A percentile compares a stretch with the other conserved stretches of the same genome.
phyloP scores from a whole-genome alignment of 2,888 invertebrate genomes.

The Sympetrum striolatum region DNA sequence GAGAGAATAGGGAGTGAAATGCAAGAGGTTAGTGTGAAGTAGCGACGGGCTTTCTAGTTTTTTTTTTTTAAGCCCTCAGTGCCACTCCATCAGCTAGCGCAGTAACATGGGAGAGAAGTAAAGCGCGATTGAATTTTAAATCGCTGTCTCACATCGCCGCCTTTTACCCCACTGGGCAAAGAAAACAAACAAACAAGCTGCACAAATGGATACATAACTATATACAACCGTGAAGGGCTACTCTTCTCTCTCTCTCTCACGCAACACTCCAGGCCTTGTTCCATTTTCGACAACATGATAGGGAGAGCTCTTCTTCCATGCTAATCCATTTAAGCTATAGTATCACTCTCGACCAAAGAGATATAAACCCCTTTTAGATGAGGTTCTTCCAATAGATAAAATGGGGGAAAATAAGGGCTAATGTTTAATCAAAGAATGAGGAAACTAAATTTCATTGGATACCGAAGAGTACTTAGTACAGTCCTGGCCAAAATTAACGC shows the following conservation, averaged over 20 bases:
- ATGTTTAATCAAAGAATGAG: too few species aligned
- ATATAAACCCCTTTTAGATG: too few species aligned
- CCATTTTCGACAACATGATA: background rate
- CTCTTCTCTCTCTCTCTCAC: background rate
- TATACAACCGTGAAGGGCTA: background rate
- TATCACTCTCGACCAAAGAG: too few species aligned
- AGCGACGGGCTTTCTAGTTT: background rate
- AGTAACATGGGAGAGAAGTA: background rate
- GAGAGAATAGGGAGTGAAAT: background rate
- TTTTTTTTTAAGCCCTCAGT: background rate
- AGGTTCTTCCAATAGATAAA: too few species aligned
- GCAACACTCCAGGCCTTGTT: background rate
- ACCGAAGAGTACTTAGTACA: too few species aligned
- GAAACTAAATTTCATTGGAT: too few species aligned
- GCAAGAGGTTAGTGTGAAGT: background rate
- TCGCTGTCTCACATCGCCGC: background rate
- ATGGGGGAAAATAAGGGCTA: too few species aligned
- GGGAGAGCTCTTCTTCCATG: too few species aligned
- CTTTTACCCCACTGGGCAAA: background rate
- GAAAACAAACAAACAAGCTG: background rate
- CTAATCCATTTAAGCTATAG: too few species aligned
- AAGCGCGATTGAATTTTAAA: constrained; percentile 36
- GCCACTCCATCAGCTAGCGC: constrained; percentile 2
- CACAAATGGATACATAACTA: background rate
- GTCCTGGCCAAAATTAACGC: too few species aligned